Evolutionary conservation across 1,140 invertebrate genomes (phyloP).

Genomic region (Zaprionus ghesquierei): DNA sequence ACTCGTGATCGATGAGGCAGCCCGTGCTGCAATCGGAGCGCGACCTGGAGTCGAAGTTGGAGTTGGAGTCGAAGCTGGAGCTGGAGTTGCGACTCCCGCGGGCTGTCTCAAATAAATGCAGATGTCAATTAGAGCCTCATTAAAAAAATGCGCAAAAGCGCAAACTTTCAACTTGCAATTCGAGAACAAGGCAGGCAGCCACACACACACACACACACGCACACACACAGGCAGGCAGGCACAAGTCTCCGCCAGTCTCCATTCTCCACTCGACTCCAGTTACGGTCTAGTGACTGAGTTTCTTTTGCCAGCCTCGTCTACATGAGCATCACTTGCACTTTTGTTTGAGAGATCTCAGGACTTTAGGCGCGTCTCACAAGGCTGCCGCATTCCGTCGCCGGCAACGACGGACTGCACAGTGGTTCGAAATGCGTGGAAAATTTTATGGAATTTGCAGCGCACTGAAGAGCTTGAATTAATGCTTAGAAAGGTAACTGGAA

Average conservation of each 20-base stretch:
- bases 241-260: conserved; percentile 5
- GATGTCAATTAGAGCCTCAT: conserved; percentile 83
- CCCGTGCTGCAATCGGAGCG: neutral
- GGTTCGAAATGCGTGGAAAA: neutral
- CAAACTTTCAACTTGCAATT: conserved; percentile 50
- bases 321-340: conserved; percentile 81
- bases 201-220: conserved; percentile 47
- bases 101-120: conserved; percentile 77
- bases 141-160: conserved; percentile 72
- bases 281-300: conserved; percentile 51
- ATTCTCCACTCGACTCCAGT: neutral
- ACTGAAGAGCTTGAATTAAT: neutral
- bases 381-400: conserved; percentile 35
- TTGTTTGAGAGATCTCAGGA: conserved; percentile 51
- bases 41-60: neutral
- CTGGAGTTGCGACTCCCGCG: neutral
- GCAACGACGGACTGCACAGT: conserved; percentile 10
- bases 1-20: conserved; percentile 68
- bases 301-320: conserved; percentile 26
- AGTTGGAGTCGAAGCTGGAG: neutral
- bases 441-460: neutral
- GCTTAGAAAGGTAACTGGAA: too few species aligned
- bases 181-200: conserved; percentile 22
- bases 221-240: conserved; percentile 22
- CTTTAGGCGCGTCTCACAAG: conserved; percentile 20